phyloP scores from a whole-genome alignment of 2,113 vertebrate genomes.

The Cariama cristata region DNA sequence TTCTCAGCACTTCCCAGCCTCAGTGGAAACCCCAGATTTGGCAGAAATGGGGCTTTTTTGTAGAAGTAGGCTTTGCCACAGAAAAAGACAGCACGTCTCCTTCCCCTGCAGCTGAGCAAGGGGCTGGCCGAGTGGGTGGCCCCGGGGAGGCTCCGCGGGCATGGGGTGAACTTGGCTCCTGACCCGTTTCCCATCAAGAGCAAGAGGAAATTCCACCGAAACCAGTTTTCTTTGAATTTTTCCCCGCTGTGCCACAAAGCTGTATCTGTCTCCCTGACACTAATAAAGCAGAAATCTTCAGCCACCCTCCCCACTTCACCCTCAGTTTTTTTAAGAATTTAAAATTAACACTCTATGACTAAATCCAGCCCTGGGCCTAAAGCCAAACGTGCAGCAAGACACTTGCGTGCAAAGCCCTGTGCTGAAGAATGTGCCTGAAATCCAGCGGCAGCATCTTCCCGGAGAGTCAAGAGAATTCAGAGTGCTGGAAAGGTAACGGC shows the following conservation, averaged over 20 bases:
- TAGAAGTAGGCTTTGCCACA: not conserved
- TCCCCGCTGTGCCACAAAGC: not conserved
- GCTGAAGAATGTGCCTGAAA: not conserved
- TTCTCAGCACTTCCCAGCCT: not conserved
- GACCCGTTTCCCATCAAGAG: not conserved
- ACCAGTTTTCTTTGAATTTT: not conserved
- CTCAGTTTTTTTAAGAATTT: not conserved
- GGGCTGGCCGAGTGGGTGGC: not conserved
- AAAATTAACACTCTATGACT: not conserved
- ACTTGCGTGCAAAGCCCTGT: not conserved
- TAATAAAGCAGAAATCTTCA: not conserved
- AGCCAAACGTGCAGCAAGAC: not conserved
- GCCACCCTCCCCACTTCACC: not conserved
- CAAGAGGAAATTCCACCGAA: not conserved
- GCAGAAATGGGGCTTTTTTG: not conserved
- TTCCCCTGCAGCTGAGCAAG: not conserved
- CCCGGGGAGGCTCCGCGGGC: not conserved
- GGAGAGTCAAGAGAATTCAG: not conserved
- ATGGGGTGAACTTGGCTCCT: not conserved
- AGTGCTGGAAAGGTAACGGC: not conserved
- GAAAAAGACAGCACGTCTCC: no score
- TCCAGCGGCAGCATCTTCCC: slow-evolving; percentile 11
- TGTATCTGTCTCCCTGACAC: not conserved
- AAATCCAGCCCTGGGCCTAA: not conserved
- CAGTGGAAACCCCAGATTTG: no score